Evolutionary conservation across 2,888 invertebrate genomes (phyloP).

Genomic region (Ophion obscuratus): DNA sequence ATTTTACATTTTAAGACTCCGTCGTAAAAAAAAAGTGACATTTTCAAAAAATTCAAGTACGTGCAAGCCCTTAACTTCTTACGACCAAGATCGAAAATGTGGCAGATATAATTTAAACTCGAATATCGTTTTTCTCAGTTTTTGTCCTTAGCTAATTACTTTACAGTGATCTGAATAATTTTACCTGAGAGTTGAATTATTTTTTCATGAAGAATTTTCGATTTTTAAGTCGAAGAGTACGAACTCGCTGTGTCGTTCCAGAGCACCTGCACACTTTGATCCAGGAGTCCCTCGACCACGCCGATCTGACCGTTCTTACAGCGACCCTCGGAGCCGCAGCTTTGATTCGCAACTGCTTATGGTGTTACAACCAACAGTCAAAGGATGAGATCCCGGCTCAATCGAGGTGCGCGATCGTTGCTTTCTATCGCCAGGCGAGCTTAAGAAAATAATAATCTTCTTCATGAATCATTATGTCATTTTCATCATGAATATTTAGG

Average conservation of each 20-base stretch:
- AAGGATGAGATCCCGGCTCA: slow-evolving; percentile 80
- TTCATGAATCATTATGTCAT: not conserved
- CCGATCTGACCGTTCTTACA: slow-evolving; percentile 91
- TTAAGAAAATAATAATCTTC: not conserved
- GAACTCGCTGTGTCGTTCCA: slow-evolving; percentile 72
- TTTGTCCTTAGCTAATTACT: too few relatives aligned
- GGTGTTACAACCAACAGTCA: slow-evolving; percentile 89
- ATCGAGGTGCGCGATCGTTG: slow-evolving; percentile 71
- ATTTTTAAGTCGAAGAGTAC: not conserved
- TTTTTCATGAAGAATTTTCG: not conserved
- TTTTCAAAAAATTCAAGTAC: too few relatives aligned
- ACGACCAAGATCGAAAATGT: too few relatives aligned
- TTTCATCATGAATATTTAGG: not conserved
- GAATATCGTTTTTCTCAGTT: too few relatives aligned
- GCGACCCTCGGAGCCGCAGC: slow-evolving; percentile 93
- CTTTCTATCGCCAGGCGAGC: too few relatives aligned
- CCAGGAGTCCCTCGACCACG: slow-evolving; percentile 94
- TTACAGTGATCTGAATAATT: too few relatives aligned
- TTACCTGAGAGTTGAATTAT: not conserved
- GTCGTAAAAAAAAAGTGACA: too few relatives aligned
- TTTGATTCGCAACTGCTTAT: slow-evolving; percentile 90
- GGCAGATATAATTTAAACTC: too few relatives aligned
- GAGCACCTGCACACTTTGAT: slow-evolving; percentile 92
- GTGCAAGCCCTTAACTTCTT: too few relatives aligned
- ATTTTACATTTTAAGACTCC: too few relatives aligned